Evolutionary conservation across 1,140 invertebrate species (phyloP).

Genomic region (Conopomorpha cramerella): DNA sequence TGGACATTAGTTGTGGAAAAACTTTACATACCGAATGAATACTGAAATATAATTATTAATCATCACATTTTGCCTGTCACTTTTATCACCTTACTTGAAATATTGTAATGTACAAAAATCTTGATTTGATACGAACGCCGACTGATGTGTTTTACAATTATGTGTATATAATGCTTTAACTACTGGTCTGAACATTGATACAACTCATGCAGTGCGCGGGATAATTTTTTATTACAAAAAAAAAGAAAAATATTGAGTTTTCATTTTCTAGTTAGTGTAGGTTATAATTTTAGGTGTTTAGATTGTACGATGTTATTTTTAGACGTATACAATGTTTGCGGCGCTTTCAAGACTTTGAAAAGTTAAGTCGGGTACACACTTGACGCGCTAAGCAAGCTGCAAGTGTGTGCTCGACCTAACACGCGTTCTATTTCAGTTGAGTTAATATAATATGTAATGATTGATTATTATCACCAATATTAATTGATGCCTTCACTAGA

Average conservation of each 20-base stretch:
- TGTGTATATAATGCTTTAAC: slow-evolving; percentile 54
- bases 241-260: too few relatives aligned
- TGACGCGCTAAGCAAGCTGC: too few relatives aligned
- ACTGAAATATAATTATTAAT: too few relatives aligned
- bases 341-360: too few relatives aligned
- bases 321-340: slow-evolving; percentile 9
- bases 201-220: too few relatives aligned
- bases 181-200: slow-evolving; percentile 10
- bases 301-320: slow-evolving; percentile 31
- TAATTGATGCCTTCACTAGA: slow-evolving; percentile 48
- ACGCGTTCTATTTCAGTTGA: slow-evolving; percentile 20
- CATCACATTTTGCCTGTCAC: too few relatives aligned
- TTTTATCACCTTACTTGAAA: slow-evolving; percentile 3
- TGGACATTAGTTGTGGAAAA: too few relatives aligned
- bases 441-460: slow-evolving; percentile 28
- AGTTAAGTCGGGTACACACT: too few relatives aligned
- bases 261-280: slow-evolving; percentile 34
- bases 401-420: slow-evolving; percentile 35
- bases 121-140: slow-evolving; percentile 14
- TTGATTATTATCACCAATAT: slow-evolving; percentile 26
- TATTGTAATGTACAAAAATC: slow-evolving; percentile 7
- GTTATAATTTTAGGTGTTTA: slow-evolving; percentile 45
- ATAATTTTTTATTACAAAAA: too few relatives aligned
- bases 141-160: slow-evolving; percentile 38
- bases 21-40: too few relatives aligned